A percentile compares a stretch with the other conserved stretches of the same genome.
Conservation (phyloP, 2,888 invertebrate genomes). For the Nephrotoma guestfalica region DNA sequence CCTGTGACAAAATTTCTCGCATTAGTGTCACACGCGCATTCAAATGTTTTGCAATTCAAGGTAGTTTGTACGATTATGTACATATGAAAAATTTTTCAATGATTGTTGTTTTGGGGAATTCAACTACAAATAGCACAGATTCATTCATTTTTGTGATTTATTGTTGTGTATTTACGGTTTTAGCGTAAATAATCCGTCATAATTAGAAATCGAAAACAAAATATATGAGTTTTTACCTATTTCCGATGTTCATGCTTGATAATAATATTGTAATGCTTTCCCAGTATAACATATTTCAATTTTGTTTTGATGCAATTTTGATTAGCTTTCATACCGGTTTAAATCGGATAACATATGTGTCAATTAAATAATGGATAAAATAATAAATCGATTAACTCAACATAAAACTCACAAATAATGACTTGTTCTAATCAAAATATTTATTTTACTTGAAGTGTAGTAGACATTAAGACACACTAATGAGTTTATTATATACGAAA, state of each 20-base stretch:
- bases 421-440: not conserved
- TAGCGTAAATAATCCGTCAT: not conserved
- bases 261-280: not conserved
- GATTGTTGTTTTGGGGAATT: not conserved
- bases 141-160: not conserved
- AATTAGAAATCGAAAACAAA: not conserved
- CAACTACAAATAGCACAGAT: not conserved
- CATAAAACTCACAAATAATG: not conserved
- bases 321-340: not conserved
- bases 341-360: not conserved
- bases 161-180: not conserved
- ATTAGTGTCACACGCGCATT: not conserved
- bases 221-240: not conserved
- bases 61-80: not conserved
- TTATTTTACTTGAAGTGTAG: not conserved
- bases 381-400: not conserved
- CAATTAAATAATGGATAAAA: not conserved
- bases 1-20: not conserved
- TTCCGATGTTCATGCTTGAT: not conserved
- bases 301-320: no score
- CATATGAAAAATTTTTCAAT: not conserved
- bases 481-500: no score
- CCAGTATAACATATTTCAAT: not conserved
- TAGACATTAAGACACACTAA: no score
- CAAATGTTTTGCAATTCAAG: not conserved